These are phyloP conservation scores for Globodera ellingtonae DNA, from an alignment of 1,140 invertebrate species.

Conservation along the genomic window DNA sequence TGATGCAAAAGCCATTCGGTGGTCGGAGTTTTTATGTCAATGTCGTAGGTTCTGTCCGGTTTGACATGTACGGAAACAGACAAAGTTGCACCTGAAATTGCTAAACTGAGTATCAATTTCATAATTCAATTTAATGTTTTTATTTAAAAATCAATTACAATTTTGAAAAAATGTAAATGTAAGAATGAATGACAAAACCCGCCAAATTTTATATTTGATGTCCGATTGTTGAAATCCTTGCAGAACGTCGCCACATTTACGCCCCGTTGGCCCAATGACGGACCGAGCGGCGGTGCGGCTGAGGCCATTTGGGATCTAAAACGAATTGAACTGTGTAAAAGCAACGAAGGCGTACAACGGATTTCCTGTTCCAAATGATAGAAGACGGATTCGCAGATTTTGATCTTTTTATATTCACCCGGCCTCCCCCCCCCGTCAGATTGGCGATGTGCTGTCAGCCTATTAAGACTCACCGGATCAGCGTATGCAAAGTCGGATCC, in stretches of 20 bases:
- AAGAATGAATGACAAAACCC: background rate
- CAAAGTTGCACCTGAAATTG: constrained; percentile 52
- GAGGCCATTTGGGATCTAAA: constrained; percentile 64
- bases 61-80: constrained; percentile 60
- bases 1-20: constrained; percentile 85
- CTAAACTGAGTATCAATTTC: background rate
- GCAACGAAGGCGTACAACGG: too few species aligned
- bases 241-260: constrained; percentile 94
- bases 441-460: background rate
- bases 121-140: too few species aligned
- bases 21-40: constrained; percentile 83
- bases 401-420: too few species aligned
- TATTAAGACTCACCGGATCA: constrained; percentile 51
- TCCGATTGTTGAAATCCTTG: constrained; percentile 96
- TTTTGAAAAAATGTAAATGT: background rate
- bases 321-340: background rate
- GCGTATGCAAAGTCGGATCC: constrained; percentile 52
- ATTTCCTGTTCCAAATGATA: too few species aligned
- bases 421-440: too few species aligned
- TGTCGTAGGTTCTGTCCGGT: constrained; percentile 82
- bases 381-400: too few species aligned
- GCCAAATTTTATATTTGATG: constrained; percentile 86
- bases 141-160: too few species aligned
- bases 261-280: constrained; percentile 73
- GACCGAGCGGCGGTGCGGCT: constrained; percentile 62